Evolutionary conservation across 2,113 vertebrate genomes (phyloP).

Genomic region (Elephas maximus): DNA sequence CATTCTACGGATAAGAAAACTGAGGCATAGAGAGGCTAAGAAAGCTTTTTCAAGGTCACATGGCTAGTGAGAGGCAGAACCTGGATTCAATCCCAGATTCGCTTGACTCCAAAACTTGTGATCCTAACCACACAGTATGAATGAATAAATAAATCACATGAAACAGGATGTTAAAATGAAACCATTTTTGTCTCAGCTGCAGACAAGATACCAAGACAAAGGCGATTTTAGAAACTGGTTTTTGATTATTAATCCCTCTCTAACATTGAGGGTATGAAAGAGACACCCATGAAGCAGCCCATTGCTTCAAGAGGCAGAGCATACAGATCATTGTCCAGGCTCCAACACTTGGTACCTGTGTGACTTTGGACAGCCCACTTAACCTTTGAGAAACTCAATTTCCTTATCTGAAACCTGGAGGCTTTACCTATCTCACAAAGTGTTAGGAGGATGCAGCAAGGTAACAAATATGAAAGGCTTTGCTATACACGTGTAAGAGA

Average conservation of each 20-base stretch:
- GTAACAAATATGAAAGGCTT: neutral
- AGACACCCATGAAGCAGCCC: neutral
- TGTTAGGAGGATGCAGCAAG: neutral
- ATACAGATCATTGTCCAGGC: neutral
- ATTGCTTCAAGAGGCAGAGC: neutral
- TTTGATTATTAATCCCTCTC: neutral
- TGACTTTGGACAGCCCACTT: neutral
- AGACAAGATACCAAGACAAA: neutral
- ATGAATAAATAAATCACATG: neutral
- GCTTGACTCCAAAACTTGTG: neutral
- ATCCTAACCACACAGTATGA: neutral
- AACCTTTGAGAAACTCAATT: neutral
- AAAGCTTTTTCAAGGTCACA: neutral
- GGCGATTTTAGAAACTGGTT: neutral
- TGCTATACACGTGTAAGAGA: neutral
- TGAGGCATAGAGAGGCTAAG: neutral
- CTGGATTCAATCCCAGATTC: neutral
- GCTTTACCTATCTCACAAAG: neutral
- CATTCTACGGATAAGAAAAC: neutral
- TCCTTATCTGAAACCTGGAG: slow-evolving; percentile 12
- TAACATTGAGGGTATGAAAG: neutral
- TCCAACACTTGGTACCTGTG: neutral
- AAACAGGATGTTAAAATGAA: neutral
- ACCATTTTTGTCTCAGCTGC: neutral
- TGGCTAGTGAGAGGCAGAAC: neutral